Conservation (phyloP, 2,113 vertebrate genomes). For the Dicaeum eximium region DNA sequence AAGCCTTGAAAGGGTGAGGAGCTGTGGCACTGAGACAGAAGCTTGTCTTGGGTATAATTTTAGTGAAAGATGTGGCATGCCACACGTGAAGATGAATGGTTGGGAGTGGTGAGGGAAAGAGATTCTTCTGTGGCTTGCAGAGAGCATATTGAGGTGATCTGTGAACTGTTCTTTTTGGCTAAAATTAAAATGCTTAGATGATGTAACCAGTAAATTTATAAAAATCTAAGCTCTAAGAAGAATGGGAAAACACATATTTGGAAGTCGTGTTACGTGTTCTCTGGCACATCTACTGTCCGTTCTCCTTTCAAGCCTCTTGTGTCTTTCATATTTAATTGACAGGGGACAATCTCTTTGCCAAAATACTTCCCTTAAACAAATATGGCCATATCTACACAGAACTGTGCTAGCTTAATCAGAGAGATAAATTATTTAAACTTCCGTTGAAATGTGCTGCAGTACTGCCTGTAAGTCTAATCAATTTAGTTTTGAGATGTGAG, state of each 20-base stretch:
- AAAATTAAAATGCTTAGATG: neutral
- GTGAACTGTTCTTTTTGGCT: neutral
- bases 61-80: neutral
- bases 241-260: neutral
- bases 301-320: neutral
- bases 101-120: neutral
- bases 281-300: neutral
- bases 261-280: neutral
- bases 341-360: neutral
- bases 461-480: neutral
- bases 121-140: neutral
- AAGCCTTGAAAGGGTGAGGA: neutral
- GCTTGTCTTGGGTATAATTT: neutral
- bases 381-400: neutral
- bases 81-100: accelerated
- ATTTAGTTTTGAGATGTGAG: neutral
- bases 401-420: neutral
- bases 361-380: neutral
- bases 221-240: neutral
- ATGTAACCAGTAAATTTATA: neutral
- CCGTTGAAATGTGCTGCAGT: neutral
- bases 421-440: neutral
- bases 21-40: neutral
- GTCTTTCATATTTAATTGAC: neutral
- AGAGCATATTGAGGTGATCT: neutral